Evolutionary conservation across 2,113 vertebrate species (phyloP), one percentile per base, ranked within the genome.

Genomic region (Cromileptes altivelis): DNA sequence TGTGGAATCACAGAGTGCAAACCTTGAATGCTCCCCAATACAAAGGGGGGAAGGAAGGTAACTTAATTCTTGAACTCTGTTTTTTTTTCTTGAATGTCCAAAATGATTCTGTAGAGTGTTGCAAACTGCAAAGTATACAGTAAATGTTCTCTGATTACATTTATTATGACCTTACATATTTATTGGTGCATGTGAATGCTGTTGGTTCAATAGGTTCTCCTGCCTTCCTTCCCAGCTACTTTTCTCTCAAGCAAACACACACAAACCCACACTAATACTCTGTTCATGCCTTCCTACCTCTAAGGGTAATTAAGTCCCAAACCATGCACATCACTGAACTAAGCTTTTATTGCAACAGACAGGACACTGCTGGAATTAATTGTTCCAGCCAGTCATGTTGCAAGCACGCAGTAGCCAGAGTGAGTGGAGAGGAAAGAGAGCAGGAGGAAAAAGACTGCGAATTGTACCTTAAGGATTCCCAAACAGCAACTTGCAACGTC

Each of bases 271-370:
- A 60, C 37, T 27, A 17, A 57, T 25, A 17, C 40, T 49, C 33
- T 60, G 21, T 53, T 63, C 45, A 55, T 52, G 60, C 74, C 76
- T 75, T 53, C 17, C 78, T 56, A 75, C 67, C 62, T 83, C 67
- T 25, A 75, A 81, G 70, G 56, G 72, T 85, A 85, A 93, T 91
- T 92, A 57, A 78, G 78, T 84, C 80, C 70, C 85, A 80, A 88
- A 84, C 70, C 33, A 71, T 30, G 74, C 81, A 27, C 85, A 84
- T 73, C 70, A 78, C 55, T 75, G 74, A 87, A 77, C n/a, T 30
- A 17, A 77, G 71, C 62, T 49, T 64, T 71, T 57, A 82, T 82
- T 86, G 70, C 55, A 75, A 84, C 70, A 87, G 85, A 88, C 67
- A 89, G 50, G 68, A 84, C 84, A 82, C 70, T 73, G 70, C 37